Base-by-base conservation (phyloP, 1,140 invertebrate genomes). In the Papilio dardanus region DNA sequence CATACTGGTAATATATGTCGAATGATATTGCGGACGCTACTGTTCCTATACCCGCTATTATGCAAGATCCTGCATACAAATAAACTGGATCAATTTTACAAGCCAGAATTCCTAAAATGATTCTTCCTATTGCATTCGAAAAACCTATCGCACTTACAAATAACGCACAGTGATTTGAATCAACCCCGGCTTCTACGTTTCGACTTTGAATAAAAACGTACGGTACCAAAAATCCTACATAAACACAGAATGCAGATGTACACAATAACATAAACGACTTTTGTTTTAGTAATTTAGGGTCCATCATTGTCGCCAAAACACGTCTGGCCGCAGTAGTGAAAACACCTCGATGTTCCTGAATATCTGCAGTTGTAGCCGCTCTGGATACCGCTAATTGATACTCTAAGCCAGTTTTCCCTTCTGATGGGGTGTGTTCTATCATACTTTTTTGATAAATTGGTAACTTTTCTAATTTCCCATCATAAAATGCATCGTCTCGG, bases 401-500 rank as follows among this genome's bases (percentile, higher is more conserved):
- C 81, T 93, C 91, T n/a, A 93, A 79, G 28, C 91, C 91, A 24
- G 91, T 90, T 86, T 88, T 89, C 7, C 30, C 77, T 74, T 84
- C 83, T 8, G 62, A 74, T 50, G 81, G 67, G 19, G 84, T 83
- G 58, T 86, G n/a, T n/a, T n/a, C 81, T 50, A 88, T 74, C 71
- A 79, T 82, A 84, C 88, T 91, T 82, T 97, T 97, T 77, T 95
- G 95, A 84, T 97, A 98, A 81, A 96, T 95, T 1, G 97, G 96
- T 75, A 98, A 92, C 78, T 96, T 94, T 73, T 95, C 94, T 74
- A 98, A 89, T 71, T 96, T 97, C 1, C 96, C 97, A 19, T 95
- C 95, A 84, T 97, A 98, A 94, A 98, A 98, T 76, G 97, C 97
- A 85, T 98, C 97, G 88, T 98, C 97, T 77, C 97, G 94, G 88